Evolutionary conservation across 2,797 vertebrate genomes (phyloP), one percentile per base, ranked within the genome.

Genomic region (Myioborus melanocephalus): DNA sequence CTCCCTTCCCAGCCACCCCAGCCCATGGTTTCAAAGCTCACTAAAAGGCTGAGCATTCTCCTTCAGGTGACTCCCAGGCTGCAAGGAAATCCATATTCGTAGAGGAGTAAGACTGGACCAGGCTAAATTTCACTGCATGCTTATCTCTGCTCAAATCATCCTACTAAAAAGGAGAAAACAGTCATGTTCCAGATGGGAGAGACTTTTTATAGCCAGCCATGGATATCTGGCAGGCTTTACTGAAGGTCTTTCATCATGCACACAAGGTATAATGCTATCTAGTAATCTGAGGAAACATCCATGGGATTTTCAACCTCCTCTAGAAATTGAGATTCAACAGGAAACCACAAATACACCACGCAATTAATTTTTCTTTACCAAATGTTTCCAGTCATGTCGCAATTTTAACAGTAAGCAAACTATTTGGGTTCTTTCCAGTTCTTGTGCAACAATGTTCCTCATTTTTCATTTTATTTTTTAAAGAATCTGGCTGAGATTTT

Each of bases 251-350:
- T 94, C 86, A 83, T 83, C 95, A 84, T 46, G 44, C 70, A 63
- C 83, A 75, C 90, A 93, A 95, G 93, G 94, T 96, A 92, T 15
- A 82, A 92, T 77, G 95, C 96, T 96, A 93, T 97, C 95, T 89
- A 97, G 94, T 97, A 97, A 97, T 97, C 92, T 91, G 85, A 94
- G 87, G 95, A 96, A 96, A 94, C 91, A 94, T 96, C 94, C 95
- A 94, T 8, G 83, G 71, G 86, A 84, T 91, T 91, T 83, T 93
- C 88, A 90, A 61, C 72, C 93, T 94, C 83, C 75, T 83, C 91
- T 92, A 94, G 86, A 96, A 97, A 93, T 83, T 70, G 87, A 92
- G 92, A 90, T 95, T 94, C 91, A 94, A 91, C 94, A 95, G 92
- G 94, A 96, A 96, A 96, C 94, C 87, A 96, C 94, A 94, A 93